Base-by-base conservation (phyloP, 2,113 vertebrate species). In the Urocolius indicus region DNA sequence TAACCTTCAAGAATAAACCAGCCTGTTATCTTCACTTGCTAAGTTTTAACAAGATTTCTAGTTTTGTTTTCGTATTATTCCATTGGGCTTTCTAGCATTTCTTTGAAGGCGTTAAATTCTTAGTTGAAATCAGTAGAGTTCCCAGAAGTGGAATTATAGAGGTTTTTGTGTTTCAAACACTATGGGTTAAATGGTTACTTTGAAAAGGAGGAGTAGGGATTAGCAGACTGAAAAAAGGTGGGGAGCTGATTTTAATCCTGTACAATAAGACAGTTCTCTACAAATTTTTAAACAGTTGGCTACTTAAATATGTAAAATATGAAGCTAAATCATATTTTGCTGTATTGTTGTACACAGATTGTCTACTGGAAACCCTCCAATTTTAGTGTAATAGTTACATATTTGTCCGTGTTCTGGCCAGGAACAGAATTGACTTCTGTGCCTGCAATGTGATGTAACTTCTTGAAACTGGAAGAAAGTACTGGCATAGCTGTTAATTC, bases 391-490 rank as follows among this genome's bases (percentile, higher is more conserved):
- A n/a, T 87, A 71, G 23, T 93, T 89, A 80, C 36, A 27, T 74
- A 57, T 48, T 59, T 78, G 54, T n/a, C 49, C n/a, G 61, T 78
- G 7, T 82, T 93, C 74, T 92, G 61, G 15, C 30, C 49, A 66
- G 80, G 38, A 90, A 77, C 72, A 67, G 30, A 84, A 94, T 84
- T 91, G 41, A 84, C 16, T 93, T 78, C 8, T n/a, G 45, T 89
- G 38, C 16, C 89, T 72, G 49, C 73, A 89, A 16, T 84, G 87
- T 52, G 8, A 67, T 88, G n/a, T 89, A 67, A 74, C 74, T 89
- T 92, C 57, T 82, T 72, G 22, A 89, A 94, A 84, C 41, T 72
- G 36, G 26, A 75, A 78, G 45, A 36, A 90, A 57, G 7, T 59
- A 57, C 30, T 78, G 16, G 8, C 54, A 29, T 48, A 65, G 32